phyloP scores from a whole-genome alignment of 2,113 vertebrate genomes.

The Hyla sarda region DNA sequence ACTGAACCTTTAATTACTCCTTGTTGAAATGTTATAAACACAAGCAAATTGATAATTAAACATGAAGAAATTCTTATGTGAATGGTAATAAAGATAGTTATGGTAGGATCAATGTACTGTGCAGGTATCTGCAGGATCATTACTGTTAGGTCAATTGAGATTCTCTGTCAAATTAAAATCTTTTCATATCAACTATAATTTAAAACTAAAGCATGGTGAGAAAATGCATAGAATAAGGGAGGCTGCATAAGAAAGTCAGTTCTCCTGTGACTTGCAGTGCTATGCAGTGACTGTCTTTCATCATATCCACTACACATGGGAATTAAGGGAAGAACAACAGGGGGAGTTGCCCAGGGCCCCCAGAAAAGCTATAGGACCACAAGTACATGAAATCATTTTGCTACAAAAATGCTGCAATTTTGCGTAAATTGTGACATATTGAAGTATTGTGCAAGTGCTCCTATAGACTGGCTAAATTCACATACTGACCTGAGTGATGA shows the following conservation, averaged over 20 bases:
- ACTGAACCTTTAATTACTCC: too few relatives aligned
- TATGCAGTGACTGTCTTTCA: not conserved
- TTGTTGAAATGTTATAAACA: too few relatives aligned
- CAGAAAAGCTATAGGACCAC: too few relatives aligned
- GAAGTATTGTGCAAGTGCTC: too few relatives aligned
- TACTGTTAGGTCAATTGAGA: not conserved
- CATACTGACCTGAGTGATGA: too few relatives aligned
- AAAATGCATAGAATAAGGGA: not conserved
- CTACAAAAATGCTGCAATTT: too few relatives aligned
- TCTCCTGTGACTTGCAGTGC: not conserved
- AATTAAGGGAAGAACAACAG: too few relatives aligned
- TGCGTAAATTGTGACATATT: too few relatives aligned
- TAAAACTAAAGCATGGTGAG: not conserved
- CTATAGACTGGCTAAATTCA: too few relatives aligned
- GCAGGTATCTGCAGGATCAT: not conserved
- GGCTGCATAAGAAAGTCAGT: not conserved
- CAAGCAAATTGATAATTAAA: not conserved
- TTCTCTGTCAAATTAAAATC: not conserved
- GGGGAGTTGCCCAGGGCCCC: too few relatives aligned
- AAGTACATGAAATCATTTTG: too few relatives aligned
- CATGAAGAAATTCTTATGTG: not conserved
- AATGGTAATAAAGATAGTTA: not conserved
- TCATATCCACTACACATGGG: not conserved
- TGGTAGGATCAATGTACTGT: not conserved
- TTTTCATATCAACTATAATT: not conserved